These are phyloP conservation scores for Eristalinus aeneus DNA, from an alignment of 2,888 invertebrate species.

Conservation along the genomic window DNA sequence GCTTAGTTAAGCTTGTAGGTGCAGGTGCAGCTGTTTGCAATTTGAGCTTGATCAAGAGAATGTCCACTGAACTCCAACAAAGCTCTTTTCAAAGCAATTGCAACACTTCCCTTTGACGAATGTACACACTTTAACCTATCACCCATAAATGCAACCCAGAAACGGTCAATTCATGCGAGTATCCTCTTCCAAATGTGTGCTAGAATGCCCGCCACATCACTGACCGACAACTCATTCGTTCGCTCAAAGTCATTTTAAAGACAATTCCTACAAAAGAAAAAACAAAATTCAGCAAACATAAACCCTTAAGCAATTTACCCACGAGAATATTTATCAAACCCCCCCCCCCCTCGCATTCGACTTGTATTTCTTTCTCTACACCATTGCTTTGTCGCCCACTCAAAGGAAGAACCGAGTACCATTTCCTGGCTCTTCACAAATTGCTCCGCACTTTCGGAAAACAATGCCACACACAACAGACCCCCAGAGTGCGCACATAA, in stretches of 20 bases:
- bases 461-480: constrained; percentile 24
- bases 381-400: neutral
- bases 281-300: neutral
- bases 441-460: constrained; percentile 16
- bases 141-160: no score
- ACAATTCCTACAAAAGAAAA: neutral
- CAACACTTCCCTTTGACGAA: no score
- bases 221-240: no score
- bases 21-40: no score
- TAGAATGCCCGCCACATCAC: neutral
- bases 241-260: neutral
- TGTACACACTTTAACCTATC: no score
- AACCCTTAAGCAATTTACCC: neutral
- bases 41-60: no score
- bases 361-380: neutral
- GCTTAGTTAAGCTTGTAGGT: no score
- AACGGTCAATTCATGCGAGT: no score
- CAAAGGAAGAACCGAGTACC: neutral
- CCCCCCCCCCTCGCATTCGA: neutral
- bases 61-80: no score
- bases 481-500: constrained; percentile 15
- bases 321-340: neutral
- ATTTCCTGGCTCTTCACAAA: constrained; percentile 17
- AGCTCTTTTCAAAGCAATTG: no score
- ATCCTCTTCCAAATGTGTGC: no score